Evolutionary conservation across 2,888 invertebrate species (phyloP), one percentile per base, ranked within the genome.

Genomic region (Luperina testacea): DNA sequence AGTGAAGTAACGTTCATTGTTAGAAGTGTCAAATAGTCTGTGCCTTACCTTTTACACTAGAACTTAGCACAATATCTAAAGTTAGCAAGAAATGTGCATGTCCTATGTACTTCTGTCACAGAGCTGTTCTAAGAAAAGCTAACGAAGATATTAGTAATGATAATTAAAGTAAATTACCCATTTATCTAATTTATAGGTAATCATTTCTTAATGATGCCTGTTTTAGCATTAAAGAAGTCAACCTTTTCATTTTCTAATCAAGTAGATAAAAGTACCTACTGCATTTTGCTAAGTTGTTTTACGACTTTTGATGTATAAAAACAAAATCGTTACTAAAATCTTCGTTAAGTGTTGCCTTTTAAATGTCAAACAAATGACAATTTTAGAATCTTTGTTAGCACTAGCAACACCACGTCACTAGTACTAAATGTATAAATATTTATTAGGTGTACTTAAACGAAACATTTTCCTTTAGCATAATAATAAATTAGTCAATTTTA

Each of bases 401-500:
- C 85, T 88, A 84, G 87, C 86, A 83, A 81, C 90, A 88, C 86
- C 88, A 89, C 88, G 90, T 91, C 92, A 91, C 90, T 90, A 90
- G 89, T 86, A 89, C 88, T 87, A 90, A 87, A 80, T 85, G 86
- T 91, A 85, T 84, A 89, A 90, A 89, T 84, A 90, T 90, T 89
- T 86, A 87, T 84, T 87, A 89, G 82, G 81, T 87, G 81, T 87
- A 87, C 86, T 85, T 88, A 89, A 87, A 87, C 85, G 88, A 87
- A 89, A 84, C 83, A 81, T 87, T 90, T 90, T 90, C 90, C 90
- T 89, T 78, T 94, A 95, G 93, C 94, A 93, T 95, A 95, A 94
- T 95, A 95, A 93, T 95, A 92, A 92, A 92, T 93, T 95, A 95
- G 96, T 95, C 95, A 95, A 94, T 90, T 80, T 91, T 92, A 92